Percentiles rank a stretch among this genome's conserved stretches.
Conservation (phyloP, 2,888 invertebrate genomes). For the Drosophila nigricruria region DNA sequence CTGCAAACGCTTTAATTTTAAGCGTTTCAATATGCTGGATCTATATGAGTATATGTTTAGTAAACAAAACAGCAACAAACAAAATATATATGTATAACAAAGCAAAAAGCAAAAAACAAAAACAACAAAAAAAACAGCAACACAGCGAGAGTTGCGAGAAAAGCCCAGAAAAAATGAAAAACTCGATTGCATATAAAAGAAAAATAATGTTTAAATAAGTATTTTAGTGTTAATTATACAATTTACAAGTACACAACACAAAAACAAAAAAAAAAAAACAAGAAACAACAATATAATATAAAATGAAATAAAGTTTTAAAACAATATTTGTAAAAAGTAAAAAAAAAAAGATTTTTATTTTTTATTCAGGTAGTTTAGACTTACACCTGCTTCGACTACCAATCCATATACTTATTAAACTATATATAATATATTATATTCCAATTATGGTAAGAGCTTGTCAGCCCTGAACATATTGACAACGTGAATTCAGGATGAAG, state of each 20-base stretch:
- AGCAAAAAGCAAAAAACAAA: too few relatives aligned
- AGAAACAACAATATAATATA: conserved; percentile 76
- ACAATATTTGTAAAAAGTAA: conserved; percentile 85
- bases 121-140: conserved; percentile 44
- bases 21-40: conserved; percentile 78
- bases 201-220: conserved; percentile 83
- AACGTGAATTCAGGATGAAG: neutral
- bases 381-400: neutral
- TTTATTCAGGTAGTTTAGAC: neutral
- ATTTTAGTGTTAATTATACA: conserved; percentile 85
- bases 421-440: neutral
- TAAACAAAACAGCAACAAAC: conserved; percentile 48
- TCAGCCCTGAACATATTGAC: neutral
- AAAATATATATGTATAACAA: conserved; percentile 31
- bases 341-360: conserved; percentile 3
- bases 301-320: conserved; percentile 85
- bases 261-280: conserved; percentile 39
- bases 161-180: conserved; percentile 54
- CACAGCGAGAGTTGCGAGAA: conserved; percentile 37
- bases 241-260: conserved; percentile 82
- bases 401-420: neutral
- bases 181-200: conserved; percentile 68
- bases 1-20: conserved; percentile 66
- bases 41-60: conserved; percentile 62
- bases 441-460: neutral